Conservation (phyloP, 2,113 vertebrate species). For the Nannospalax galili region DNA sequence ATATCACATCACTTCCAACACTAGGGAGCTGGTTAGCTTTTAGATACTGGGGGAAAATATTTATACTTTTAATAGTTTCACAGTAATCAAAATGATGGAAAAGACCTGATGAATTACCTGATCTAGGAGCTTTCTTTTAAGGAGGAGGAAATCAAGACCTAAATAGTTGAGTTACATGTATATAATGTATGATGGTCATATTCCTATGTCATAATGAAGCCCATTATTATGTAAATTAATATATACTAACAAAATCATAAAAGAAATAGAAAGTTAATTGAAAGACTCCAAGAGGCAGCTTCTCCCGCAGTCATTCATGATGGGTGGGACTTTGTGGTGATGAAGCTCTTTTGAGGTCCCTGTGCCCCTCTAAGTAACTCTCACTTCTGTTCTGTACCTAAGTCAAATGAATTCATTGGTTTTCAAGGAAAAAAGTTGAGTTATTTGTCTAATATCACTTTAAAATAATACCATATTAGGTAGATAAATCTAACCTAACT, state of each 20-base stretch:
- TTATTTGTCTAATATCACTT: not conserved
- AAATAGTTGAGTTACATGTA: not conserved
- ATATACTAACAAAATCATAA: not conserved
- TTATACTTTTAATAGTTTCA: not conserved
- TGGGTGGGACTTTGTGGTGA: not conserved
- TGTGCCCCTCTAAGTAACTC: not conserved
- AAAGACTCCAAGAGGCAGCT: not conserved
- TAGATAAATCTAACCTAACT: not conserved
- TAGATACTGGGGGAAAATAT: not conserved
- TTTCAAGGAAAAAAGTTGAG: not conserved
- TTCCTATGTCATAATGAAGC: not conserved
- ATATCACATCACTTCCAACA: not conserved
- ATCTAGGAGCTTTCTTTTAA: not conserved
- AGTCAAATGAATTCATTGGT: not conserved
- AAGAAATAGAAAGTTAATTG: not conserved
- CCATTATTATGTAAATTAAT: not conserved
- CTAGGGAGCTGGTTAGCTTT: not conserved
- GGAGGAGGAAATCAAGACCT: not conserved
- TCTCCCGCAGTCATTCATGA: not conserved
- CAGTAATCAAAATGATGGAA: constrained; percentile 13
- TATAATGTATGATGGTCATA: not conserved
- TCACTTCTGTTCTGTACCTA: not conserved
- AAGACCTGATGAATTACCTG: not conserved
- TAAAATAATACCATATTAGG: not conserved
- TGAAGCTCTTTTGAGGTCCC: not conserved